Conservation (phyloP, 1,140 invertebrate species). For the Eciton burchellii region DNA sequence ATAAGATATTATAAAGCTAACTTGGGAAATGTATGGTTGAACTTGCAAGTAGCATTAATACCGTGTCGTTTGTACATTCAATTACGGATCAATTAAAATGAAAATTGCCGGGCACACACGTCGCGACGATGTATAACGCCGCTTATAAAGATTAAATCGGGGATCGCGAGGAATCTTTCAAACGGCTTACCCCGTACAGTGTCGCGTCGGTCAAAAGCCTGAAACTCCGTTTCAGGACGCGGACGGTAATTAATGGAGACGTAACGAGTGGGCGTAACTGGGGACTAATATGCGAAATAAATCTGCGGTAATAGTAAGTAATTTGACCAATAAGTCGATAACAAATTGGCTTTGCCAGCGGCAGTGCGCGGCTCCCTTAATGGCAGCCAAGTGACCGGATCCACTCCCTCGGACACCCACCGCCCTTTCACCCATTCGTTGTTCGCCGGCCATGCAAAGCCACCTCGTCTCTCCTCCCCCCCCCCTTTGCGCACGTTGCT, state of each 20-base stretch:
- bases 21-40: neutral
- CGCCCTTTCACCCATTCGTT: constrained; percentile 52
- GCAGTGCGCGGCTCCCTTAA: constrained; percentile 79
- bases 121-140: neutral
- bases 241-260: constrained; percentile 83
- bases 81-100: neutral
- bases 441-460: constrained; percentile 32
- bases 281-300: constrained; percentile 85
- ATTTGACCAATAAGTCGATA: constrained; percentile 86
- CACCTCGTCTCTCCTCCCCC: too few relatives aligned
- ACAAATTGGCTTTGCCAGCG: constrained; percentile 85
- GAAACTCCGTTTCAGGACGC: constrained; percentile 31
- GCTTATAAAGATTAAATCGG: neutral
- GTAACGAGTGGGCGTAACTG: constrained; percentile 80
- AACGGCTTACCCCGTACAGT: constrained; percentile 14
- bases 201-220: constrained; percentile 31
- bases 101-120: neutral
- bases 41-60: neutral
- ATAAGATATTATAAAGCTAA: too few relatives aligned
- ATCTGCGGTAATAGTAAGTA: constrained; percentile 86
- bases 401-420: constrained; percentile 71
- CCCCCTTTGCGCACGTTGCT: constrained; percentile 39
- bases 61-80: neutral
- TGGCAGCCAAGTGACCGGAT: constrained; percentile 84
- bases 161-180: constrained; percentile 34